Evolutionary conservation across 2,888 invertebrate species (phyloP), one percentile per base, ranked within the genome.

Genomic region (Ectropis crepuscularia): DNA sequence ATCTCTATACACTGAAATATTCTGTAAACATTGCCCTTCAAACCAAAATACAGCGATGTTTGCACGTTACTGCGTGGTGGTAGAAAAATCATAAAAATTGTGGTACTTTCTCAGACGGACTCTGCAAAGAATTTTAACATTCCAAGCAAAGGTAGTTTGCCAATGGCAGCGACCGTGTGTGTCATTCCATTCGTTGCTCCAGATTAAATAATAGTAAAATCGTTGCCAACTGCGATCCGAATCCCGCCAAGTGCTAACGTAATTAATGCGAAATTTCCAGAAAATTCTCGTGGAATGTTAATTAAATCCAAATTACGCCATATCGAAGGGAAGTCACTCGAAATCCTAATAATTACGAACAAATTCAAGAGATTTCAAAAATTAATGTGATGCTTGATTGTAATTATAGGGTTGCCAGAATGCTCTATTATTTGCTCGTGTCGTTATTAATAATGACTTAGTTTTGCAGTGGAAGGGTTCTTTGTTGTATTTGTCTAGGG

Each of bases 161-260:
- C 47, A 38, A 10, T 10, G 36, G 47, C 6, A 7, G 0, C 5
- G 6, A 2, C 53, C 53, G 57, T 62, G 41, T 61, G 54, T 57
- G 6, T 5, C 46, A 6, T 12, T 36, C 48, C 38, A 49, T 46
- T 41, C 50, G 16, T 66, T 53, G 69, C 74, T 73, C 57, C 65
- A 73, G 82, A 81, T 83, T 83, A 83, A 84, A 84, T 83, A 83
- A 83, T 80, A 81, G 81, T 80, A 82, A 83, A 83, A 83, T 79
- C 81, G 80, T 83, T 85, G 85, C 83, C 85, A 85, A 83, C 71
- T 81, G 64, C 71, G 77, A 79, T 81, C 76, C 78, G 63, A 75
- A 70, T 69, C 61, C 63, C 75, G 82, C 85, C 85, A 84, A 84
- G 79, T 76, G 77, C 53, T 36, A 64, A 75, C 74, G 75, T 80